These are phyloP conservation scores for Eristalinus aeneus DNA, from an alignment of 2,888 invertebrate species.

Conservation along the genomic window DNA sequence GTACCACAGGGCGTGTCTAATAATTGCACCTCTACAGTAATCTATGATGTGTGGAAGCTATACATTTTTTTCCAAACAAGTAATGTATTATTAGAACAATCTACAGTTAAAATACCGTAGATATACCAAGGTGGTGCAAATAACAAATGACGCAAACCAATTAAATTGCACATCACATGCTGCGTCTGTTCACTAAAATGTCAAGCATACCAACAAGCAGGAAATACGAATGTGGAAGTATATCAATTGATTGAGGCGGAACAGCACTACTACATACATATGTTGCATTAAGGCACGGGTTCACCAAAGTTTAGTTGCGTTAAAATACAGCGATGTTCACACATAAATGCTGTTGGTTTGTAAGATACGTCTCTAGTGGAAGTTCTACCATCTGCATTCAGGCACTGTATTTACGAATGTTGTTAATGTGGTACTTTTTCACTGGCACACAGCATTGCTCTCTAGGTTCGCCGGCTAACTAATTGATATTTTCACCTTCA, in stretches of 20 bases:
- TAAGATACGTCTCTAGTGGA: neutral
- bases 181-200: constrained; percentile 41
- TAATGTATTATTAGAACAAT: too few relatives aligned
- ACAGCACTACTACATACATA: constrained; percentile 28
- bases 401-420: constrained; percentile 34
- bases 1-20: too few relatives aligned
- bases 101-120: too few relatives aligned
- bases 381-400: constrained; percentile 13
- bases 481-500: constrained; percentile 70
- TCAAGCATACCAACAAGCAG: constrained; percentile 27
- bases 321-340: constrained; percentile 4
- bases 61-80: too few relatives aligned
- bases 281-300: constrained; percentile 59
- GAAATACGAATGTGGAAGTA: constrained; percentile 21
- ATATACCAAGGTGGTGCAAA: neutral
- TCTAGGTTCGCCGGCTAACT: constrained; percentile 57
- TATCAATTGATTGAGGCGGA: constrained; percentile 12
- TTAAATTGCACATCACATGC: neutral
- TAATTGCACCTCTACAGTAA: too few relatives aligned
- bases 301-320: neutral
- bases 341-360: constrained; percentile 21
- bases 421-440: constrained; percentile 61
- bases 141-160: neutral
- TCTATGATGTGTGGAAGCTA: too few relatives aligned
- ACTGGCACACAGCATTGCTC: constrained; percentile 37